phyloP scores from a whole-genome alignment of 2,888 invertebrate species.

The Atethmia centrago region DNA sequence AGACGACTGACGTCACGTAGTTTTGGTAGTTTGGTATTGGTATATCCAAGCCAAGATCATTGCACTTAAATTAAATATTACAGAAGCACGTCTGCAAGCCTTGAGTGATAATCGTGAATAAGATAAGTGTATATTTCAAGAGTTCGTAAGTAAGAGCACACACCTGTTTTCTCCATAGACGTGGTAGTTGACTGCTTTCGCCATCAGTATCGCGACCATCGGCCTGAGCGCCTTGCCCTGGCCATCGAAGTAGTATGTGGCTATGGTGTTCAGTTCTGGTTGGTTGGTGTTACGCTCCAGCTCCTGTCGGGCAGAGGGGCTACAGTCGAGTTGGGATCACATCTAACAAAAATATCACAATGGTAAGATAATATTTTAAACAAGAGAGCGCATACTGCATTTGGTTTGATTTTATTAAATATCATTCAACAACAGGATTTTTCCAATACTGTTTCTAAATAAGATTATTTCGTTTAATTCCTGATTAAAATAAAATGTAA shows the following conservation, averaged over 20 bases:
- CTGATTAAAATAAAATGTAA: neutral
- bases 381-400: constrained; percentile 29
- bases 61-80: constrained; percentile 13
- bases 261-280: constrained; percentile 96
- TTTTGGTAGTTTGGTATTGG: constrained; percentile 1
- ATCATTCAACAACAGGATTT: neutral
- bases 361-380: constrained; percentile 14
- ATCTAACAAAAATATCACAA: constrained; percentile 52
- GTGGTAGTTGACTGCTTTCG: constrained; percentile 97
- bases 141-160: constrained; percentile 63
- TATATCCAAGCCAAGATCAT: constrained; percentile 6
- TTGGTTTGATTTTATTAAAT: neutral
- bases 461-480: neutral
- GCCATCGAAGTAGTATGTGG: constrained; percentile 99
- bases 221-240: constrained; percentile 99
- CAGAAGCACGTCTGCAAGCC: constrained; percentile 4
- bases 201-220: constrained; percentile 98
- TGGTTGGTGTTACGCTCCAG: constrained; percentile 95
- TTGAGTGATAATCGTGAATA: constrained; percentile 2
- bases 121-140: constrained; percentile 12
- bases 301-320: constrained; percentile 89
- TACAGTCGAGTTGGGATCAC: constrained; percentile 82
- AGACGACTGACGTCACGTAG: constrained; percentile 22
- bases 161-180: constrained; percentile 96
- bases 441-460: neutral